Evolutionary conservation across 2,888 invertebrate species (phyloP).

Genomic region (Melikaiella ostensackeni): DNA sequence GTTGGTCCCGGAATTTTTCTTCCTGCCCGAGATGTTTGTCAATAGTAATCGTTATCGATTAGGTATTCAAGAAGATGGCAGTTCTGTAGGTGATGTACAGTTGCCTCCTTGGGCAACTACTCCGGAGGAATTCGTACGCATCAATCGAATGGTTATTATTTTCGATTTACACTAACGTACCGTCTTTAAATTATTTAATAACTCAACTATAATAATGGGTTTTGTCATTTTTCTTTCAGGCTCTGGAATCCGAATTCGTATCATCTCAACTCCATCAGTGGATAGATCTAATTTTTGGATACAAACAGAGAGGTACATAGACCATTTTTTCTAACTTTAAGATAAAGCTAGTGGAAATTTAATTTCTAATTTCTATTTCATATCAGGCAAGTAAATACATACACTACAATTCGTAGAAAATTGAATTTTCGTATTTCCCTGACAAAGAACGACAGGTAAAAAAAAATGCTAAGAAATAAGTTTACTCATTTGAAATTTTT

Average conservation of each 20-base stretch:
- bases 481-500: too few relatives aligned
- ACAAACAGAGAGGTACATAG: constrained; percentile 93
- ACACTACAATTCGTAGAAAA: too few relatives aligned
- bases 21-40: constrained; percentile 98
- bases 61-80: constrained; percentile 92
- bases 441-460: too few relatives aligned
- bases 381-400: too few relatives aligned
- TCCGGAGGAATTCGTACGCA: constrained; percentile 98
- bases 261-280: constrained; percentile 99
- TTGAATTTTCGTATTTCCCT: too few relatives aligned
- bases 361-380: too few relatives aligned
- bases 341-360: too few relatives aligned
- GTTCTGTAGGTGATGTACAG: constrained; percentile 88
- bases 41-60: constrained; percentile 92
- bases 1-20: constrained; percentile 98
- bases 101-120: constrained; percentile 98
- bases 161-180: constrained; percentile 23
- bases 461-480: too few relatives aligned
- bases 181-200: constrained; percentile 38
- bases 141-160: constrained; percentile 91
- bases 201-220: constrained; percentile 41
- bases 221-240: constrained; percentile 78
- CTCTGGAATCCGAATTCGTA: constrained; percentile 98
- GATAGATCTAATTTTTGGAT: constrained; percentile 99
- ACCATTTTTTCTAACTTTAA: constrained; percentile 37